Percentiles rank a stretch among this genome's conserved stretches.
Evolutionary conservation across 2,888 invertebrate species (phyloP).

Genomic region (Pasiphila rectangulata): DNA sequence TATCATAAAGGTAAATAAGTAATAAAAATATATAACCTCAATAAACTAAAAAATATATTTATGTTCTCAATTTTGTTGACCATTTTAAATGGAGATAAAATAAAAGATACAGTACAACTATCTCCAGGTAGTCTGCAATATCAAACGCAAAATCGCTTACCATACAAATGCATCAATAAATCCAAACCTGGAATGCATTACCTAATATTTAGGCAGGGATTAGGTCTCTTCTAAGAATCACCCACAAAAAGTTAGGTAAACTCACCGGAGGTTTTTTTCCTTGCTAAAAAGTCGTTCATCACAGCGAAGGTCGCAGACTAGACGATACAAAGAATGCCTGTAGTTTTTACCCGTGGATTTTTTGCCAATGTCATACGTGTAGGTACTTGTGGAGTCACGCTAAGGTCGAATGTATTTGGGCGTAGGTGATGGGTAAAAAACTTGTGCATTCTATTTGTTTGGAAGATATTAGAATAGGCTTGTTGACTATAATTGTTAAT

Average conservation of each 20-base stretch:
- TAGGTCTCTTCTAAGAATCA: slow-evolving; percentile 67
- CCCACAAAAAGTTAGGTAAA: slow-evolving; percentile 76
- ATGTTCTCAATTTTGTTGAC: too few species aligned
- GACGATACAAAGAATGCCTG: slow-evolving; percentile 77
- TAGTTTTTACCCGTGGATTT: slow-evolving; percentile 69
- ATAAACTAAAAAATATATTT: too few species aligned
- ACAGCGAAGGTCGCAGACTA: slow-evolving; percentile 70
- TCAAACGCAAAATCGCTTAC: neutral
- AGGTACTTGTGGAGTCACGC: slow-evolving; percentile 63
- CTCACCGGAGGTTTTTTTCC: slow-evolving; percentile 72
- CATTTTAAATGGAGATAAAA: too few species aligned
- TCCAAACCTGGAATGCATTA: slow-evolving; percentile 60
- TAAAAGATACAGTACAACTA: too few species aligned
- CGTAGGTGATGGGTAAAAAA: slow-evolving; percentile 51
- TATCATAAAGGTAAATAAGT: too few species aligned
- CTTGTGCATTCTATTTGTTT: slow-evolving; percentile 10
- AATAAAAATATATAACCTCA: too few species aligned
- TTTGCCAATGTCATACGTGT: slow-evolving; percentile 75
- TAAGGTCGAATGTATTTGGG: slow-evolving; percentile 68
- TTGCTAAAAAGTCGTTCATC: slow-evolving; percentile 74
- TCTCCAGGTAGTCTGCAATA: too few species aligned
- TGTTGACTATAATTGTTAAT: too few species aligned
- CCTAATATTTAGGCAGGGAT: slow-evolving; percentile 42
- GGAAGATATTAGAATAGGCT: too few species aligned
- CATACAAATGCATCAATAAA: slow-evolving; percentile 38